These are phyloP conservation scores for Tenodera sinensis DNA, from an alignment of 2,888 invertebrate species.

Conservation along the genomic window DNA sequence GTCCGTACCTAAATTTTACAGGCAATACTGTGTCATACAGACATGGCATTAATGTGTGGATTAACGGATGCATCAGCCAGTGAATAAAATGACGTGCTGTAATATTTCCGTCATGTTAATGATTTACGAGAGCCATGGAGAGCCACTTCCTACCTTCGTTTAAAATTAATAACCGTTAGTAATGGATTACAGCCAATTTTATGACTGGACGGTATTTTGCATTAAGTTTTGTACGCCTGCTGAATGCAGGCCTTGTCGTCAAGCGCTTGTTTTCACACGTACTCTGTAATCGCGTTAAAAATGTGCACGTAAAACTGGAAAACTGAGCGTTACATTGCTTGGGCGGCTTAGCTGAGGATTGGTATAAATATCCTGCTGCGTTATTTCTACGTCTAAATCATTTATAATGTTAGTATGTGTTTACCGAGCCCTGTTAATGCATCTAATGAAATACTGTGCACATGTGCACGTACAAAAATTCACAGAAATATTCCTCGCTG, in stretches of 20 bases:
- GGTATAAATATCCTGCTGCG: not conserved
- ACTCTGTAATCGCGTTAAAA: not conserved
- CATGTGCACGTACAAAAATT: not conserved
- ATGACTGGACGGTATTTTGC: not conserved
- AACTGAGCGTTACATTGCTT: not conserved
- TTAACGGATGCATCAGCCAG: not conserved
- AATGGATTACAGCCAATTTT: not conserved
- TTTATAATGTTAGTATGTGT: not conserved
- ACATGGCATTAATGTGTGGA: not conserved
- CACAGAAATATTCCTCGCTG: not conserved
- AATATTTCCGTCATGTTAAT: not conserved
- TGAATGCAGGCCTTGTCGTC: not conserved
- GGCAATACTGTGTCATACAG: too few species aligned
- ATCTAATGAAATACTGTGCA: not conserved
- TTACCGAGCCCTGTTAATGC: not conserved
- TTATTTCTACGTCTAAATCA: not conserved
- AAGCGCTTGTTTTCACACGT: not conserved
- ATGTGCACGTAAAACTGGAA: not conserved
- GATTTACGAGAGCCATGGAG: not conserved
- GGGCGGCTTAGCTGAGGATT: not conserved
- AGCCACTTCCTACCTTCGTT: not conserved
- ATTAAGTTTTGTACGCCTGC: not conserved
- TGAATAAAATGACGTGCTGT: not conserved
- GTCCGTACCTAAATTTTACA: too few species aligned
- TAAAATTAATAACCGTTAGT: not conserved